These are phyloP conservation scores for Astreopora myriophthalma DNA, from an alignment of 64 coral and sea anemone species.

Conservation along the genomic window DNA sequence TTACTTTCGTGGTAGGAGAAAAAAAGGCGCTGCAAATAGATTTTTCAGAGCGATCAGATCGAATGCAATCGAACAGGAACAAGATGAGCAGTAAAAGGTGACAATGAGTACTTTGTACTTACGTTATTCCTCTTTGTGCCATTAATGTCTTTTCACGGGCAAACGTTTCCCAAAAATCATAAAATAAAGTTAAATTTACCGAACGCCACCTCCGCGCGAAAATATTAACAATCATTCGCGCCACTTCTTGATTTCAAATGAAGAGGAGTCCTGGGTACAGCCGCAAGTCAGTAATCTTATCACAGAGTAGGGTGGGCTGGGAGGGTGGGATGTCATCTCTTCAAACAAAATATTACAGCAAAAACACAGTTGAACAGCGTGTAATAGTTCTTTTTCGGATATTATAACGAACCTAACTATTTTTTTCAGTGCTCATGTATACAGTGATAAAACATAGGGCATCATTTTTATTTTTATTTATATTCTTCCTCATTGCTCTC, in stretches of 20 bases:
- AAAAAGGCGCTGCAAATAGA: constrained; percentile 14
- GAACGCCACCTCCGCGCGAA: not conserved
- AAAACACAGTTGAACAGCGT: not conserved
- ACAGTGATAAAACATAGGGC: not conserved
- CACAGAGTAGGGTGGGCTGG: not conserved
- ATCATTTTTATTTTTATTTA: not conserved
- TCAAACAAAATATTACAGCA: not conserved
- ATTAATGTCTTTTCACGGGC: not conserved
- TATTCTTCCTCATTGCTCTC: not conserved
- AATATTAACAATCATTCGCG: not conserved
- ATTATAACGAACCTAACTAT: not conserved
- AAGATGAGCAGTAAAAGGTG: not conserved
- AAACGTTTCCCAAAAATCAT: not conserved
- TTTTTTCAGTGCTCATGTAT: not conserved
- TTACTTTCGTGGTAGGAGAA: not conserved
- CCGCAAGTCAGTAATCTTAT: too few species aligned
- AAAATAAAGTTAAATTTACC: not conserved
- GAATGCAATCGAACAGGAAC: not conserved
- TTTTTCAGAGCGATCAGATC: not conserved
- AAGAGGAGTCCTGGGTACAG: not conserved
- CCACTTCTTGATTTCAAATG: not conserved
- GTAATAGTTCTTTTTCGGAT: not conserved
- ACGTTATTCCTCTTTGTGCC: constrained; percentile 42
- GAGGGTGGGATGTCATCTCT: not conserved
- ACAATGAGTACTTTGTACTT: not conserved